These are phyloP conservation scores for Brassicogethes aeneus DNA, from an alignment of 2,888 invertebrate species.

Conservation along the genomic window DNA sequence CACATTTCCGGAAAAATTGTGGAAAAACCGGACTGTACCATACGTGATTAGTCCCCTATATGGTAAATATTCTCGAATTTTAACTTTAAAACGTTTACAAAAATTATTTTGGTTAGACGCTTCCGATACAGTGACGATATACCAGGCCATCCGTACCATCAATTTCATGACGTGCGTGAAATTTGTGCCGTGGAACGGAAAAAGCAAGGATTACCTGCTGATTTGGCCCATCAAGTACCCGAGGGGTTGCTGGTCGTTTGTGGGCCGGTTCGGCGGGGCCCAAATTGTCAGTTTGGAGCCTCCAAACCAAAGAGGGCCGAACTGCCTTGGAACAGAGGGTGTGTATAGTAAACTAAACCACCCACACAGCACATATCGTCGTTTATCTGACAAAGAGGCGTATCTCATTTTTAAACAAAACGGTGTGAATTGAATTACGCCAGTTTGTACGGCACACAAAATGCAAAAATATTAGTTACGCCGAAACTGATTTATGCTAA, in stretches of 20 bases:
- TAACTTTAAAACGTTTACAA: conserved; percentile 1
- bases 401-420: too few relatives aligned
- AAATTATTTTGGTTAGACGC: conserved; percentile 44
- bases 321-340: conserved; percentile 60
- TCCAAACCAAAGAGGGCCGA: conserved; percentile 51
- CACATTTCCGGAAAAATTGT: conserved; percentile 54
- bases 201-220: conserved; percentile 51
- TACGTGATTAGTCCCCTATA: conserved; percentile 56
- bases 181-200: conserved; percentile 57
- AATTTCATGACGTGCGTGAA: conserved; percentile 57
- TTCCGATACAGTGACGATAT: conserved; percentile 48
- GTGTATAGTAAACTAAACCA: too few relatives aligned
- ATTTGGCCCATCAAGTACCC: conserved; percentile 60
- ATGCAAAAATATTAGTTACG: too few relatives aligned
- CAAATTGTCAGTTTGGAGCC: conserved; percentile 63
- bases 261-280: conserved; percentile 63
- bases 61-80: conserved; percentile 34
- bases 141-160: conserved; percentile 50
- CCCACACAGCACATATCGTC: too few relatives aligned
- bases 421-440: too few relatives aligned
- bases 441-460: too few relatives aligned
- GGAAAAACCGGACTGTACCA: conserved; percentile 56
- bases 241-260: conserved; percentile 66
- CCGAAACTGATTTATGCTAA: too few relatives aligned
- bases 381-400: too few relatives aligned